A percentile compares a stretch with the other conserved stretches of the same genome.
phyloP scores from a whole-genome alignment of 2,797 vertebrate genomes.

The Neosilurus hyrtlii region DNA sequence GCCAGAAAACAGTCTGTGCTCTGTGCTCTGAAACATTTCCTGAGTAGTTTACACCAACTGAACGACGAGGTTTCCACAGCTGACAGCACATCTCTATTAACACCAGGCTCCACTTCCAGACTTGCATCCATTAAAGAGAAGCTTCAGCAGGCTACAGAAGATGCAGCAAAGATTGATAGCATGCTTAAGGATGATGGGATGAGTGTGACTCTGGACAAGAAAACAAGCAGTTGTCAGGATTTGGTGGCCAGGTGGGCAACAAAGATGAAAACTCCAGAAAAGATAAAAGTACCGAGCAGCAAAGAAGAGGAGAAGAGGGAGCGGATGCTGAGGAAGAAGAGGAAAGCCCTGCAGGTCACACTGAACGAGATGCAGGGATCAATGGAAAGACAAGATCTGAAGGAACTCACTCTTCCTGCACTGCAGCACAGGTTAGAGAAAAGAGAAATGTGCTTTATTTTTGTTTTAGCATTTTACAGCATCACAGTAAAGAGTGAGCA shows the following conservation, averaged over 20 bases:
- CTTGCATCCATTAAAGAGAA: constrained; percentile 58
- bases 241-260: constrained; percentile 48
- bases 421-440: constrained; percentile 81
- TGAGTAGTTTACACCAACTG: constrained; percentile 66
- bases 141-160: constrained; percentile 63
- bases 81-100: constrained; percentile 12
- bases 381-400: constrained; percentile 74
- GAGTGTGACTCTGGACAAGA: constrained; percentile 61
- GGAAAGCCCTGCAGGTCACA: constrained; percentile 63
- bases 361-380: constrained; percentile 74
- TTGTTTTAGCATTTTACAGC: not conserved
- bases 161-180: constrained; percentile 71
- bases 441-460: not conserved
- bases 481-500: not conserved
- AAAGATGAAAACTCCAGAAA: constrained; percentile 46
- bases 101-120: constrained; percentile 39
- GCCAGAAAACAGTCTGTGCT: constrained; percentile 64
- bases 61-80: constrained; percentile 53
- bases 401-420: constrained; percentile 83
- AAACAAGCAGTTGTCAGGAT: constrained; percentile 57
- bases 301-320: constrained; percentile 55
- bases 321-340: constrained; percentile 64
- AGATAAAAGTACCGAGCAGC: constrained; percentile 3
- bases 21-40: constrained; percentile 72
- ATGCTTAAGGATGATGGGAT: constrained; percentile 67